These are phyloP conservation scores for Aphelenchoides besseyi DNA, from an alignment of 1,140 invertebrate species.

Conservation along the genomic window DNA sequence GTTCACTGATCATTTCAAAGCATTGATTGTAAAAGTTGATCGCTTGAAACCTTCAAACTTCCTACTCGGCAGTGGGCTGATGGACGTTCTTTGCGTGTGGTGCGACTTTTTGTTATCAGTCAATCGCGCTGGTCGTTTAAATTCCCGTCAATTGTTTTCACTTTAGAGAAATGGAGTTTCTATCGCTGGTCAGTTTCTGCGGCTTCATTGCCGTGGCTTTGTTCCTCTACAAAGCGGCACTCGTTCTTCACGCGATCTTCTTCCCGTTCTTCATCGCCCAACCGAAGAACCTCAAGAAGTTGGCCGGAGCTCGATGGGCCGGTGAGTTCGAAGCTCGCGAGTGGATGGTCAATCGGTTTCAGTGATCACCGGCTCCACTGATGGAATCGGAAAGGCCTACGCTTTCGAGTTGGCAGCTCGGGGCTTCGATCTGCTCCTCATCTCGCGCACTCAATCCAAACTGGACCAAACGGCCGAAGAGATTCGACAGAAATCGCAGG, in stretches of 20 bases:
- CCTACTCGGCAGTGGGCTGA: no score
- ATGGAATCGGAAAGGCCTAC: constrained; percentile 34
- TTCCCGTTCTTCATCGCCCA: constrained; percentile 48
- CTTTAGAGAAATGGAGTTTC: no score
- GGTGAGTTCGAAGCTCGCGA: constrained; percentile 27
- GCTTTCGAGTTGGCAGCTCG: constrained; percentile 20
- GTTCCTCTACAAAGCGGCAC: constrained; percentile 33
- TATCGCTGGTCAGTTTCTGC: no score
- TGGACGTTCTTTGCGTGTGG: no score
- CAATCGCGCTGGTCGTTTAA: no score
- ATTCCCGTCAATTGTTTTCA: no score
- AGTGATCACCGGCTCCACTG: constrained; percentile 46
- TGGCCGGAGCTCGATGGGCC: constrained; percentile 59
- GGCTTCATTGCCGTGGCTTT: no score
- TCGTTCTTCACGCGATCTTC: constrained; percentile 38
- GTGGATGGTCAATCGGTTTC: no score
- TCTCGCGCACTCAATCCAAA: constrained; percentile 24
- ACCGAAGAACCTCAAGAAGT: constrained; percentile 44
- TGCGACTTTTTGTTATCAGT: no score
- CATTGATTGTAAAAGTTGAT: no score
- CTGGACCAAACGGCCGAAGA: constrained; percentile 10
- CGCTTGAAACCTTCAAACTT: no score
- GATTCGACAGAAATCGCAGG: constrained; percentile 17
- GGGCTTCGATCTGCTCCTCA: constrained; percentile 29
- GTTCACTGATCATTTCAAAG: no score